A percentile compares a stretch with the other conserved stretches of the same genome.
phyloP scores from a whole-genome alignment of 2,797 vertebrate species.

The Morus bassanus region DNA sequence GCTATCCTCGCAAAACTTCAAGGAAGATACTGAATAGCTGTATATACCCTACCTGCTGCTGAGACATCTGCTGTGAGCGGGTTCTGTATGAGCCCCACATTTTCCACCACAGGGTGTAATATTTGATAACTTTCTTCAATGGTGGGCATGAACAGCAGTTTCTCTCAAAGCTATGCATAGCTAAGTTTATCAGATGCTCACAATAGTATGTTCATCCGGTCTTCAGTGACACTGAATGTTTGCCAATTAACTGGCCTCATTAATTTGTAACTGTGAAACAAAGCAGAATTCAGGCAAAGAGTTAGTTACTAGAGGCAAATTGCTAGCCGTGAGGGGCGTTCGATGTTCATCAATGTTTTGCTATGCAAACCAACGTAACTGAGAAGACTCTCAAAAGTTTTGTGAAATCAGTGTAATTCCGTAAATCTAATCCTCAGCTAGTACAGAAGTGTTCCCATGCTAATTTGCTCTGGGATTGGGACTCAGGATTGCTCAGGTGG shows the following conservation, averaged over 20 bases:
- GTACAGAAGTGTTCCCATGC: not conserved
- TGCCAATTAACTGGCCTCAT: slow-evolving; percentile 46
- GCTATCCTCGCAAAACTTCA: not conserved
- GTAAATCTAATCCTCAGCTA: not conserved
- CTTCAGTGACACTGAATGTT: slow-evolving; percentile 12
- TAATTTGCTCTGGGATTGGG: not conserved
- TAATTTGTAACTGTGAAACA: slow-evolving; percentile 59
- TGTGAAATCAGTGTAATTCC: not conserved
- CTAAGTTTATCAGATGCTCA: slow-evolving; percentile 10
- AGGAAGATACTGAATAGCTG: not conserved
- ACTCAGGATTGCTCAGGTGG: not conserved
- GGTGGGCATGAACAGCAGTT: not conserved
- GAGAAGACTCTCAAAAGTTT: not conserved
- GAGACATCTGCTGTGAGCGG: fast-evolving
- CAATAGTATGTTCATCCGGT: not conserved
- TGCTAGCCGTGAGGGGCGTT: not conserved
- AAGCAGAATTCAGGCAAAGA: not conserved
- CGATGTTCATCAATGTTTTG: not conserved
- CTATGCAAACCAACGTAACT: not conserved
- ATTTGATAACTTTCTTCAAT: not conserved
- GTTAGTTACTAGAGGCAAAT: not conserved
- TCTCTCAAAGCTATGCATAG: not conserved
- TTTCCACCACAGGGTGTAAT: not conserved
- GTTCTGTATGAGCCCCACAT: not conserved
- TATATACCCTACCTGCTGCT: not conserved